Base-by-base conservation (phyloP, 2,888 invertebrate species). In the Gari tellinella region DNA sequence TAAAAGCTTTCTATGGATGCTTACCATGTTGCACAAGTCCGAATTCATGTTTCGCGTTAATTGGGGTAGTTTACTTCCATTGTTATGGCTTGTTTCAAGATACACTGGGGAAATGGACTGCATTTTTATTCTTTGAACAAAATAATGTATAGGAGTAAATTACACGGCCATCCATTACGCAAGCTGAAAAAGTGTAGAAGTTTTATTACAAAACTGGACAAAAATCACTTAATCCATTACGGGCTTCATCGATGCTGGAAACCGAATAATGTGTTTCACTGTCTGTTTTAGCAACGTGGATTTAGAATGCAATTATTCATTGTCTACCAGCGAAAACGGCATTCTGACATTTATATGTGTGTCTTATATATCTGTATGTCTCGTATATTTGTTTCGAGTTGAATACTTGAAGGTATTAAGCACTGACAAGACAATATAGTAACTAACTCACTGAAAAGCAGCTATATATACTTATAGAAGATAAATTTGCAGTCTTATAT, bases 31-130 rank as follows among this genome's bases (percentile, higher is more conserved):
- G 15, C 51, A 51, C 31, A 65, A 76, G 76, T 72, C 64, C 67
- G 64, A 76, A 63, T 46, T 56, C 67, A 46, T 72, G 72, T 72
- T 76, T 61, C 55, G 49, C 60, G 64, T 67, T 76, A 76, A 76
- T 76, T 76, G 76, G 64, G 60, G 46, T 48, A 66, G 58, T 66
- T 66, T 66, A 41, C 58, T 23, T 41, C 37, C 26, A n/a, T 40
- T 43, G 31, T 60, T 66, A 60, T 51, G 43, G 38, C 57, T 37
- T 45, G 56, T 52, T 60, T 57, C 45, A 45, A 51, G 52, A 57
- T 40, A 45, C 58, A 43, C 51, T 37, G 19, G 58, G 60, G 66
- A 66, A 66, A 66, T 66, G 58, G 66, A 52, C 58, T 51, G 57
- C 57, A 23, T 25, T 58, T 66, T 64, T 31, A 43, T 63, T 26